Percentiles rank a stretch among this genome's conserved stretches.
phyloP scores from a whole-genome alignment of 2,888 invertebrate genomes.

The Dasysyrphus albostriatus region DNA sequence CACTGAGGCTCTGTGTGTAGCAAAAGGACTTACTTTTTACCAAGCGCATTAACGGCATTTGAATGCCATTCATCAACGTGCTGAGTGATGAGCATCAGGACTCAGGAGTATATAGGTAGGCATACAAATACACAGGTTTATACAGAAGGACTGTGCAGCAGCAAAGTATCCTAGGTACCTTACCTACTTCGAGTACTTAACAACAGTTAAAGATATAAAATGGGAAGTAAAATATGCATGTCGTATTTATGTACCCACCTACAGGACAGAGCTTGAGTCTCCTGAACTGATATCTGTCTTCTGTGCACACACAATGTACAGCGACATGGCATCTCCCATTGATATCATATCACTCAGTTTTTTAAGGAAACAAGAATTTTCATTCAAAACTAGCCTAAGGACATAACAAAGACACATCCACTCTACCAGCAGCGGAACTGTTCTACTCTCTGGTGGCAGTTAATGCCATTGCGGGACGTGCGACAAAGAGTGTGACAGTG shows the following conservation, averaged over 20 bases:
- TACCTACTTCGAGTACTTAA: slow-evolving; percentile 54
- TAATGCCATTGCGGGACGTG: slow-evolving; percentile 57
- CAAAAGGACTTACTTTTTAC: slow-evolving; percentile 31
- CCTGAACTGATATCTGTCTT: slow-evolving; percentile 51
- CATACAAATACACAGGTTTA: slow-evolving; percentile 3
- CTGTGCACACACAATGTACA: slow-evolving; percentile 53
- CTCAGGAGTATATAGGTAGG: slow-evolving; percentile 10
- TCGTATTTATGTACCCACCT: slow-evolving; percentile 22
- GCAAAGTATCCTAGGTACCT: slow-evolving; percentile 24
- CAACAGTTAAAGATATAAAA: slow-evolving; percentile 74
- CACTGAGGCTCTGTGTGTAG: slow-evolving; percentile 9
- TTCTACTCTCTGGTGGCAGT: slow-evolving; percentile 54
- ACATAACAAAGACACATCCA: slow-evolving; percentile 71
- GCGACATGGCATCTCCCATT: slow-evolving; percentile 69
- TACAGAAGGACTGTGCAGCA: slow-evolving; percentile 44
- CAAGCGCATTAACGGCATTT: slow-evolving; percentile 69
- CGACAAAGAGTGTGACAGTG: slow-evolving; percentile 63
- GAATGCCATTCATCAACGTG: slow-evolving; percentile 73
- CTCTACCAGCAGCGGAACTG: slow-evolving; percentile 63
- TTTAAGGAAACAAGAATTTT: slow-evolving; percentile 75
- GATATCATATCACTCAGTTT: slow-evolving; percentile 75
- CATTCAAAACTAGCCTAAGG: slow-evolving; percentile 75
- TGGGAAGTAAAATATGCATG: slow-evolving; percentile 69
- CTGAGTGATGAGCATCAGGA: slow-evolving; percentile 68
- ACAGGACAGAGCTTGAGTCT: background rate